phyloP scores from a whole-genome alignment of 2,888 invertebrate species.

The Himalopsyche kuldschensis region DNA sequence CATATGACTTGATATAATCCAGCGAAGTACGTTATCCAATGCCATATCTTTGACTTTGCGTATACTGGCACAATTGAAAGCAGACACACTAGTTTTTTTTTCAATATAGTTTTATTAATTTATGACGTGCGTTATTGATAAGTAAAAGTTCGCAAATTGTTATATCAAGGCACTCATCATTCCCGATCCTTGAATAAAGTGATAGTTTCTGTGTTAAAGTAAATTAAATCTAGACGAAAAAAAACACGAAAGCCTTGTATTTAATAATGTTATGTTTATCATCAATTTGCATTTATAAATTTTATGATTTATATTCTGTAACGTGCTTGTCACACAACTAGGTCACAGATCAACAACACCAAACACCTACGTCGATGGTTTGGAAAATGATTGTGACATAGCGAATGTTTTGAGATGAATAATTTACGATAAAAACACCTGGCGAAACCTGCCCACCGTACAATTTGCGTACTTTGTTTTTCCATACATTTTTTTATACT shows the following conservation, averaged over 20 bases:
- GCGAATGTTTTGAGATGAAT: constrained; percentile 3
- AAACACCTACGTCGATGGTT: neutral
- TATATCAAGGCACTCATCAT: neutral
- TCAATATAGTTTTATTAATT: neutral
- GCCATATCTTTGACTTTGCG: neutral
- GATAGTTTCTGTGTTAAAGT: neutral
- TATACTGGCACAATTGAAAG: neutral
- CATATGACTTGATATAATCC: neutral
- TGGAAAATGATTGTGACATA: neutral
- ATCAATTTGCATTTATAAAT: neutral
- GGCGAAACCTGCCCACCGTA: neutral
- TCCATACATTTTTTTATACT: too few relatives aligned
- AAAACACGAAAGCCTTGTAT: neutral
- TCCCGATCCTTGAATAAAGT: neutral
- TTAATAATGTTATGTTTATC: neutral
- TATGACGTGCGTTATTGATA: neutral
- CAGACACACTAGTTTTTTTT: neutral
- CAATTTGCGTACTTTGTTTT: neutral
- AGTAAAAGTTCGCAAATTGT: neutral
- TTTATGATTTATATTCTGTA: neutral
- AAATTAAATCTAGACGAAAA: neutral
- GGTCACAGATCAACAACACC: constrained; percentile 2
- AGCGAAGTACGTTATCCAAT: neutral
- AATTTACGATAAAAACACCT: constrained; percentile 1
- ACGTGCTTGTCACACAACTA: neutral